Conservation (phyloP, 2,797 vertebrate species). For the Hydrophis major region DNA sequence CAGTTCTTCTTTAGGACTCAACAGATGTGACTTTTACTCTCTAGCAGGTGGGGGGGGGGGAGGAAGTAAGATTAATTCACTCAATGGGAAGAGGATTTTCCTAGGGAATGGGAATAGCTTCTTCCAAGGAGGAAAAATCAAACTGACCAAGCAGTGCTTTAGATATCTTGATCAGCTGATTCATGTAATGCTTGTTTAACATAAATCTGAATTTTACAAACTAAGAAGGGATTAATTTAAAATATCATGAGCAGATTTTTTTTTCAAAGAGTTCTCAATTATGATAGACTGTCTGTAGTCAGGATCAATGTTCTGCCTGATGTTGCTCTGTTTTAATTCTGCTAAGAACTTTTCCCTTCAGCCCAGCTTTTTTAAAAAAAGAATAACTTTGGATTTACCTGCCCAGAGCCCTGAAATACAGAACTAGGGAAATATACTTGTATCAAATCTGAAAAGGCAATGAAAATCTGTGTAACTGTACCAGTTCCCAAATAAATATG, state of each 20-base stretch:
- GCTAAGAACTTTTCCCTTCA: background rate
- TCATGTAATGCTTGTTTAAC: background rate
- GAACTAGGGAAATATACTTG: background rate
- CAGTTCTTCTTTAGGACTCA: background rate
- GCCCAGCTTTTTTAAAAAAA: background rate
- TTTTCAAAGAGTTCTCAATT: background rate
- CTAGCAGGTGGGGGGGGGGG: background rate
- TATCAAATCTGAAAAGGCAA: background rate
- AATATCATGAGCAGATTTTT: background rate
- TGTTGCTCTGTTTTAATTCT: background rate
- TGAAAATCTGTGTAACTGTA: background rate
- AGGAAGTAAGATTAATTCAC: background rate
- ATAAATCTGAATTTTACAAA: background rate
- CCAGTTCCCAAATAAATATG: background rate
- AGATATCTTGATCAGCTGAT: background rate
- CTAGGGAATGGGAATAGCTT: background rate
- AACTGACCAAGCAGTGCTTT: background rate
- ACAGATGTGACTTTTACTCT: background rate
- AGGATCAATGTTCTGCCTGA: background rate
- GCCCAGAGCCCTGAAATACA: background rate
- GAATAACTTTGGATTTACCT: background rate
- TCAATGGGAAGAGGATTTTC: background rate
- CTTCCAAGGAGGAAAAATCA: background rate
- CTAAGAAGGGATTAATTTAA: background rate
- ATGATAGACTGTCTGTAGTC: background rate